Evolutionary conservation across 2,888 invertebrate genomes (phyloP), one percentile per base, ranked within the genome.

Genomic region (Spodoptera picta): DNA sequence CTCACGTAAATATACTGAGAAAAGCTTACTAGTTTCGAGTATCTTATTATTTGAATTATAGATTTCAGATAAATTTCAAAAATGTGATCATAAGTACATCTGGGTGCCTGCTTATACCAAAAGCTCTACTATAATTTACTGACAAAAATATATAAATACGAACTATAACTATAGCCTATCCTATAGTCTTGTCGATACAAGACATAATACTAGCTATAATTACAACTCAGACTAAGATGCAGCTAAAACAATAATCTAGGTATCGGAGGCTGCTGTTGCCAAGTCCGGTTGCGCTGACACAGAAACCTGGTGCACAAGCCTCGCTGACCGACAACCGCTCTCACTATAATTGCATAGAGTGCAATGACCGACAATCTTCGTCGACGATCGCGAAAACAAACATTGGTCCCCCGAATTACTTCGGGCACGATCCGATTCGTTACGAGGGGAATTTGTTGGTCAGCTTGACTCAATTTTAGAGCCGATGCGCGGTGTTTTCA

Each of bases 281-380:
- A 71, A 70, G 83, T 89, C 88, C 87, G 88, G 90, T 87, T 83
- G 79, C 60, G 69, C 58, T 90, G 91, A 90, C 91, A 88, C 89
- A 91, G 82, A 91, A 90, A 91, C 91, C 90, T 73, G 83, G 87
- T 87, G 88, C 83, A 81, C 87, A 77, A 80, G 51, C 66, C 77
- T 68, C 73, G 53, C 50, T 85, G 85, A 83, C 81, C 82, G 81
- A 83, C 82, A 83, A 76, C 73, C 75, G 82, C 78, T 80, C 83
- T 83, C 83, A 79, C 83, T 80, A 76, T 85, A 87, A 87, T 87
- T 88, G 84, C 84, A 83, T 58, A 53, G 83, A 65, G 89, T 82
- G 83, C 87, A 87, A 82, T 73, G 87, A 88, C 88, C 89, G 79
- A 50, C 79, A 79, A 83, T 80, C 82, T 81, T 73, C 59, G 69